Evolutionary conservation across 2,113 vertebrate species (phyloP).

Genomic region (Clarias batrachus): DNA sequence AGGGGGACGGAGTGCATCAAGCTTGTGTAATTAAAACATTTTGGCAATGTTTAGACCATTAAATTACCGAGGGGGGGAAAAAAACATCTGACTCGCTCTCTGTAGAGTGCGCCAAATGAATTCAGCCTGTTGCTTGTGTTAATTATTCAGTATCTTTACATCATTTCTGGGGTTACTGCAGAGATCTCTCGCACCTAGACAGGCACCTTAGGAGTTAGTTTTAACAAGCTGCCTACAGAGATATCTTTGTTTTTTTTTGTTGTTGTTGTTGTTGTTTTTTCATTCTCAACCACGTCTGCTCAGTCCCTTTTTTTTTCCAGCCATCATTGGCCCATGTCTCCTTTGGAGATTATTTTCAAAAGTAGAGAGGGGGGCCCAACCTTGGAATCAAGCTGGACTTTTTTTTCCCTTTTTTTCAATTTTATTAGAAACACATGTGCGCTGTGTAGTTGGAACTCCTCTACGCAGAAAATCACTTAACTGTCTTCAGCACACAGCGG

Average conservation of each 20-base stretch:
- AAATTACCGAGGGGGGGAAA: constrained; percentile 16
- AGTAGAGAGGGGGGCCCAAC: constrained; percentile 49
- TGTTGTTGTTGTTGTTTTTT: not conserved
- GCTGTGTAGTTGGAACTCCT: constrained; percentile 53
- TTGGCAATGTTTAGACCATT: constrained; percentile 42
- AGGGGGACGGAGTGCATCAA: not conserved
- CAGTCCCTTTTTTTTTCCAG: constrained; percentile 2
- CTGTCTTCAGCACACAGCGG: constrained; percentile 49
- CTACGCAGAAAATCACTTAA: constrained; percentile 51
- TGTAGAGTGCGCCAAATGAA: constrained; percentile 19
- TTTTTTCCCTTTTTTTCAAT: not conserved
- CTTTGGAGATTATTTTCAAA: constrained; percentile 47
- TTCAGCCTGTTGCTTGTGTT: constrained; percentile 23
- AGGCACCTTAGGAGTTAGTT: constrained; percentile 16
- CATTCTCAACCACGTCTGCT: not conserved
- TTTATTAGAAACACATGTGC: constrained; percentile 59
- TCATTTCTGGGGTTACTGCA: constrained; percentile 10
- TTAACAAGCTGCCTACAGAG: constrained; percentile 36
- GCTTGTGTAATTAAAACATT: constrained; percentile 42
- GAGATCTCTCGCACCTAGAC: constrained; percentile 13
- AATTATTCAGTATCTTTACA: constrained; percentile 19
- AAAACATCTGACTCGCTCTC: not conserved
- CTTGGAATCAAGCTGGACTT: constrained; percentile 37
- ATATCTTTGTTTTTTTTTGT: constrained; percentile 29
- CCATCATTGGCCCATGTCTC: constrained; percentile 50